Evolutionary conservation across 30 jellyfish, hydroid and myxozoan species (phyloP), one percentile per base, ranked within the genome.

Genomic region (Turritopsis rubra): DNA sequence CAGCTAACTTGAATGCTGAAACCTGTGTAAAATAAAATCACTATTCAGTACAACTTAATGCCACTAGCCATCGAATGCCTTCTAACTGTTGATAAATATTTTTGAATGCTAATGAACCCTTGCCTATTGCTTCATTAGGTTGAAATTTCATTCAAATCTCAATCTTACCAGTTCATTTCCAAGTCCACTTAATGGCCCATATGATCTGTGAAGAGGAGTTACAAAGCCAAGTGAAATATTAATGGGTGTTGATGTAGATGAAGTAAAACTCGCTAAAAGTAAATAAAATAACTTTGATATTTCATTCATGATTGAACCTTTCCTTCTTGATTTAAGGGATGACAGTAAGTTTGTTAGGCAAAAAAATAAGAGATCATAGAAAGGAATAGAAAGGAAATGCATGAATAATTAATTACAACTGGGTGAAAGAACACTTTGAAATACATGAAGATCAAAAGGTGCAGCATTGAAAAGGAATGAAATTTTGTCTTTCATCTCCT

Each of bases 1-100:
- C 92, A n/a, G 99, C 92, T 5, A 94, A 96, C 70, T 89, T 89
- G 53, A 90, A 95, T 66, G 99, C 99, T 8, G 99, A 94, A 23
- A 21, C 65, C 82, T 74, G 13, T 20, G 4, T 21, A 74, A 16
- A 7, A 1, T 13, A 29, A 29, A n/a, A 23, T 29, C 60, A 13
- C 13, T 7, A 23, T n/a, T 23, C 52, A 74, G 65, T 1, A 74
- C 9, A n/a, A n/a, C n/a, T n/a, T n/a, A n/a, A n/a, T n/a, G n/a
- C n/a, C n/a, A n/a, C n/a, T n/a, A n/a, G n/a, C n/a, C n/a, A n/a
- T n/a, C n/a, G n/a, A n/a, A n/a, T n/a, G n/a, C n/a, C n/a, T n/a
- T n/a, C n/a, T n/a, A n/a, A n/a, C n/a, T n/a, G n/a, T n/a, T n/a
- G n/a, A n/a, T n/a, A n/a, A n/a, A n/a, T n/a, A n/a, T n/a, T n/a